These are phyloP conservation scores for Xanthorhoe designata DNA, from an alignment of 2,888 invertebrate species.

Conservation along the genomic window DNA sequence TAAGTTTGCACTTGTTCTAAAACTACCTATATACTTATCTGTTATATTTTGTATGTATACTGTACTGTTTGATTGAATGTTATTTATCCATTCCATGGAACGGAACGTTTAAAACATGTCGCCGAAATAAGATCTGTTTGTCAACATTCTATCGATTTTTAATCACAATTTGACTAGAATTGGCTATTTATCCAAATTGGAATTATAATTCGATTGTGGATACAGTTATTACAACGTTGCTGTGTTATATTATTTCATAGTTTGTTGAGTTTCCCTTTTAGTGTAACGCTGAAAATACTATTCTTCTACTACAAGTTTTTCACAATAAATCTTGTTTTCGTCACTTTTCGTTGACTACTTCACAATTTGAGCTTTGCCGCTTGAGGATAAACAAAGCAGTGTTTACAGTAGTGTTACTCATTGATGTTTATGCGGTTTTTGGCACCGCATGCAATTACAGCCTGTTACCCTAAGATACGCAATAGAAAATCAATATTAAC, in stretches of 20 bases:
- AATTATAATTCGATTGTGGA: not conserved
- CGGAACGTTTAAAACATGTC: constrained; percentile 59
- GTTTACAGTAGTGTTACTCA: not conserved
- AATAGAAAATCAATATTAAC: constrained; percentile 68
- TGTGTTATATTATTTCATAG: not conserved
- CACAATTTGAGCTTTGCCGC: not conserved
- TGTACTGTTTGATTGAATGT: too few species aligned
- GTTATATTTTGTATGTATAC: too few species aligned
- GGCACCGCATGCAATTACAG: constrained; percentile 18
- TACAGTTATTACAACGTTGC: constrained; percentile 7
- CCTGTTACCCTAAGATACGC: constrained; percentile 42
- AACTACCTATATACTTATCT: too few species aligned
- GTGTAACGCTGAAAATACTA: not conserved
- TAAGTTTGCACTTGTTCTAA: too few species aligned
- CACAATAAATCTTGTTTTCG: constrained; percentile 6
- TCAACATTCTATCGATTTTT: constrained; percentile 76
- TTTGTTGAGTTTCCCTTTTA: not conserved
- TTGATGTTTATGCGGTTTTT: constrained; percentile 15
- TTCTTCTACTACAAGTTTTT: not conserved
- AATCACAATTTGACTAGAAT: constrained; percentile 10
- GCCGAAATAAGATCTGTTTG: constrained; percentile 66
- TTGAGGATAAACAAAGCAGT: constrained; percentile 4
- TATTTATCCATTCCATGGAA: too few species aligned
- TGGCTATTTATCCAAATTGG: not conserved
- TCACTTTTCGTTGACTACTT: constrained; percentile 3